Conservation (phyloP, 2,113 vertebrate genomes). For the Dascyllus trimaculatus region DNA sequence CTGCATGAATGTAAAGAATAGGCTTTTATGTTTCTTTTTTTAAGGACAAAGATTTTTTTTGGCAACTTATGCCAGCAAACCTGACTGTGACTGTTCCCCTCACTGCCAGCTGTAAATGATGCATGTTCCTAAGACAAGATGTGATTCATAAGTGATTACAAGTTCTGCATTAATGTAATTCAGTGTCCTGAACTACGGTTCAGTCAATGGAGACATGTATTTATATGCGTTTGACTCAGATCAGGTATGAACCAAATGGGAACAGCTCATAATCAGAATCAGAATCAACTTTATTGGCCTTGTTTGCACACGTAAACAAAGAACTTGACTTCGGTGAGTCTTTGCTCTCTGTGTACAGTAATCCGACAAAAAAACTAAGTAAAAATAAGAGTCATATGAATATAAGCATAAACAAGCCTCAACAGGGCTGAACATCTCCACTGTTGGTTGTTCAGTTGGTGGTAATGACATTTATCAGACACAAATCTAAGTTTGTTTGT, state of each 20-base stretch:
- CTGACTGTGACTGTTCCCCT: background rate
- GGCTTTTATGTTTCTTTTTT: background rate
- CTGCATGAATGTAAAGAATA: background rate
- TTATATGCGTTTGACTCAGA: constrained; percentile 1
- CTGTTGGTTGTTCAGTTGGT: background rate
- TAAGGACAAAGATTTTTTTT: background rate
- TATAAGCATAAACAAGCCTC: too few relatives aligned
- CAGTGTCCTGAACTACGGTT: background rate
- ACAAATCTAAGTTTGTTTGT: background rate
- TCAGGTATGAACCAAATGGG: background rate
- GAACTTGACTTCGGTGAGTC: too few relatives aligned
- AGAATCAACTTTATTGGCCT: too few relatives aligned
- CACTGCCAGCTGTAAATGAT: background rate
- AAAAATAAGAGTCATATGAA: too few relatives aligned
- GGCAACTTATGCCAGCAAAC: background rate
- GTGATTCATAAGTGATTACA: constrained; percentile 37
- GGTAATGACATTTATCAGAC: too few relatives aligned
- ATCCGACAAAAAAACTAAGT: too few relatives aligned
- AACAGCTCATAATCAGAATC: background rate
- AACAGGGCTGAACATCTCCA: background rate
- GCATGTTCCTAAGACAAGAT: constrained; percentile 24
- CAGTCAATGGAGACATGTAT: background rate
- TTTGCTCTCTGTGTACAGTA: too few relatives aligned
- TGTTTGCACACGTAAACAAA: too few relatives aligned
- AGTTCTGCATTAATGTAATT: constrained; percentile 20